Evolutionary conservation across 2,113 vertebrate genomes (phyloP).

Genomic region (Lophura nycthemera): DNA sequence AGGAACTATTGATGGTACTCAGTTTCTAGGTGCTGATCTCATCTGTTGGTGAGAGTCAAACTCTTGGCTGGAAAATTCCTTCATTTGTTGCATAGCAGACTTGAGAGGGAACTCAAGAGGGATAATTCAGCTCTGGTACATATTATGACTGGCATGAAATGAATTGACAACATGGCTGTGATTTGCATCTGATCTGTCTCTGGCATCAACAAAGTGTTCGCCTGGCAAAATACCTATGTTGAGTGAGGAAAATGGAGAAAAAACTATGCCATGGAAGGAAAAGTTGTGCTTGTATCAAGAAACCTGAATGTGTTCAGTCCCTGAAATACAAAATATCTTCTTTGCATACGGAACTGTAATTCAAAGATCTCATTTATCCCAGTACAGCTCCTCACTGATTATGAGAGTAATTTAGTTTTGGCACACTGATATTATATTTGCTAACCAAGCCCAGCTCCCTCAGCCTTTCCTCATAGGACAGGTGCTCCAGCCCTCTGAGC

Average conservation of each 20-base stretch:
- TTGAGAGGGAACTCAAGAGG: not conserved
- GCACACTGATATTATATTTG: not conserved
- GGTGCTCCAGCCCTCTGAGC: not conserved
- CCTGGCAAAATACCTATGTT: not conserved
- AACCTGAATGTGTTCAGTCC: not conserved
- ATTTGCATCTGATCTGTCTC: not conserved
- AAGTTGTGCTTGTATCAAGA: not conserved
- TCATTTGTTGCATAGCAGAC: not conserved
- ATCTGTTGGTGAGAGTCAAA: not conserved
- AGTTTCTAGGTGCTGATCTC: not conserved
- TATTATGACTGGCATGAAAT: not conserved
- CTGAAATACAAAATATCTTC: not conserved
- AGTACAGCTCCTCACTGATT: not conserved
- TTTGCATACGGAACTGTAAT: accelerated
- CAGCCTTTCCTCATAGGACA: not conserved
- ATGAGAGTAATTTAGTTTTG: not conserved
- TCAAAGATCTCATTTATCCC: not conserved
- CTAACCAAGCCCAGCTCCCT: too few relatives aligned
- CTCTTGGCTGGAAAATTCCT: not conserved
- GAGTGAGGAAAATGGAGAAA: not conserved
- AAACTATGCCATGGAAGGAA: not conserved
- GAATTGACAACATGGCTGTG: accelerated
- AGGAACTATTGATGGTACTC: not conserved
- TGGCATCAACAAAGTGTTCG: not conserved
- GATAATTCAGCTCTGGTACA: not conserved